These are phyloP conservation scores for Bombylius discolor DNA, from an alignment of 2,888 invertebrate genomes.

Conservation along the genomic window DNA sequence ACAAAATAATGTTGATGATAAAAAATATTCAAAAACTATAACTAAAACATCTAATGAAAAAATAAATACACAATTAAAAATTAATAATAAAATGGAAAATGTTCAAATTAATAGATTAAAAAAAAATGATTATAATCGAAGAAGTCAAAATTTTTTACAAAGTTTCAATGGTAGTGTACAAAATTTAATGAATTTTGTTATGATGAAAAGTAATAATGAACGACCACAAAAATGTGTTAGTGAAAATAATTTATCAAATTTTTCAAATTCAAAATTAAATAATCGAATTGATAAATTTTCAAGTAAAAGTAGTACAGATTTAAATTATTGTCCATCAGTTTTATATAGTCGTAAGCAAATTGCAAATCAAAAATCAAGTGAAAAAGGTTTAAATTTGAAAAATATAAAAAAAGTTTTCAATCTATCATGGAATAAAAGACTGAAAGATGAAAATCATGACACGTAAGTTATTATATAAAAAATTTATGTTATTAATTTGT, in stretches of 20 bases:
- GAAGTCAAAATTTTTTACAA: slow-evolving; percentile 3
- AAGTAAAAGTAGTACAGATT: background rate
- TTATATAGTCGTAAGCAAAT: slow-evolving; percentile 10
- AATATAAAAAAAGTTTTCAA: slow-evolving; percentile 9
- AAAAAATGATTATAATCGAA: background rate
- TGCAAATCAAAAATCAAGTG: background rate
- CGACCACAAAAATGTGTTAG: slow-evolving; percentile 10
- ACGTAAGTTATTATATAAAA: background rate
- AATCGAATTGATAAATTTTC: background rate
- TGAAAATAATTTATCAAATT: slow-evolving; percentile 13
- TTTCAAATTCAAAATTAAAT: slow-evolving; percentile 2
- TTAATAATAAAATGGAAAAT: background rate
- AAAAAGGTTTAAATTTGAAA: slow-evolving; percentile 1
- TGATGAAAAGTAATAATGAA: background rate
- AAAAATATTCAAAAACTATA: background rate
- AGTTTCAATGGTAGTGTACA: slow-evolving; percentile 13
- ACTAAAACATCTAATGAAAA: background rate
- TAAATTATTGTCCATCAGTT: slow-evolving; percentile 15
- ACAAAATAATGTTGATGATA: slow-evolving; percentile 1
- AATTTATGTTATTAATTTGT: no score
- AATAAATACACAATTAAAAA: no score
- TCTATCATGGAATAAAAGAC: slow-evolving; percentile 5
- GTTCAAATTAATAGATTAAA: background rate
- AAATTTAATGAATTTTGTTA: slow-evolving; percentile 8
- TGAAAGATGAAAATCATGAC: background rate